Evolutionary conservation across 2,113 vertebrate genomes (phyloP).

Genomic region (Cygnus atratus): DNA sequence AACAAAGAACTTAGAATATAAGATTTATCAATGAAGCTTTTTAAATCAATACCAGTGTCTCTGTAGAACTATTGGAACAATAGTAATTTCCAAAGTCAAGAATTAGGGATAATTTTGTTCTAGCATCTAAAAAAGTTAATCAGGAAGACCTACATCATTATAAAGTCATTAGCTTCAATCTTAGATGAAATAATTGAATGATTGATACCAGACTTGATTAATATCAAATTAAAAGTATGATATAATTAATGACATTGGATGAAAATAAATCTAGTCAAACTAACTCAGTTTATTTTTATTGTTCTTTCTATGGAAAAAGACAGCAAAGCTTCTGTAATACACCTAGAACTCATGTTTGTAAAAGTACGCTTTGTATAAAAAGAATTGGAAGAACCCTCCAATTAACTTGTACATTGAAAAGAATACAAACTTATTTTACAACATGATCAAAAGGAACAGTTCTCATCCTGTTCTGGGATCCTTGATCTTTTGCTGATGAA

Average conservation of each 20-base stretch:
- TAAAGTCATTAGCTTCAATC: not conserved
- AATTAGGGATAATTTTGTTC: not conserved
- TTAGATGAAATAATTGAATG: not conserved
- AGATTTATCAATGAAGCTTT: not conserved
- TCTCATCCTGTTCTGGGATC: not conserved
- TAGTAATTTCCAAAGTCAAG: not conserved
- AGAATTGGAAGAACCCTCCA: not conserved
- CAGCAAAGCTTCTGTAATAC: not conserved
- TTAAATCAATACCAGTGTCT: not conserved
- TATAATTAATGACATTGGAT: not conserved
- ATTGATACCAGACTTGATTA: not conserved
- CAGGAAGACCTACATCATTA: not conserved
- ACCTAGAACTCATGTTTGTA: not conserved
- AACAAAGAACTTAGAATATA: not conserved
- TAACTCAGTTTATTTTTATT: not conserved
- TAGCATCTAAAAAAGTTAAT: not conserved
- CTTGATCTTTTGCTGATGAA: not conserved
- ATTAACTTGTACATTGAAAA: not conserved
- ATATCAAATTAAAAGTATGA: not conserved
- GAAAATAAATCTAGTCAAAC: not conserved
- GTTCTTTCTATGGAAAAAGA: not conserved
- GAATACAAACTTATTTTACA: not conserved
- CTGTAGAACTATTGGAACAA: not conserved
- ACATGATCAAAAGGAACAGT: not conserved
- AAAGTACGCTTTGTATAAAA: not conserved